Base-by-base conservation (phyloP, 2,797 vertebrate species). In the Melopsittacus undulatus region DNA sequence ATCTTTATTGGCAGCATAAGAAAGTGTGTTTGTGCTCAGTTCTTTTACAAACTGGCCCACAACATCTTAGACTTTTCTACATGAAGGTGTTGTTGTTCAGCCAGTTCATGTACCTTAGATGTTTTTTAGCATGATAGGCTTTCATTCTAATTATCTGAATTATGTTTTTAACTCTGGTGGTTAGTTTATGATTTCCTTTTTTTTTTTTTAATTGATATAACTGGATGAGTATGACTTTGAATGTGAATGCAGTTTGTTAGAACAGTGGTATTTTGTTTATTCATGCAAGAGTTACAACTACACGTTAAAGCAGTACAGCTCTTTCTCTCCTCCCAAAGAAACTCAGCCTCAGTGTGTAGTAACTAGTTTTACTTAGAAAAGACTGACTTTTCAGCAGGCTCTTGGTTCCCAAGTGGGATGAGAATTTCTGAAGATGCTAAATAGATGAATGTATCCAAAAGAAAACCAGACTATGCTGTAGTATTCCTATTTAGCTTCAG, bases 1-100 rank as follows among this genome's bases (percentile, higher is more conserved):
- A 95, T 95, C 87, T 69, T 93, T 91, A 89, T 96, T 94, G 97
- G 97, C 98, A 98, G 72, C 34, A 11, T 12, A 56, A 80, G 84
- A 70, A 75, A 6, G 4, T 56, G 52, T 80, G 32, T 72, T 77
- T 49, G 48, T 84, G 72, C 84, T 89, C 61, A 36, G 23, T 24
- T 87, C 72, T 92, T 74, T 87, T 49, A 26, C 56, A 67, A 61
- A 67, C 61, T 7, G 23, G 21, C 20, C 38, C 22, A 16, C 68
- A 36, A 69, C 27, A 49, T 72, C 51, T 83, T n/a, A 56, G 63
- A 36, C 26, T 66, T 88, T 59, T 56, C 40, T 84, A 38, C 21
- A 7, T 11, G 17, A 61, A 29, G 8, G 5, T 52, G 32, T 43
- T 48, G 34, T 61, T 91, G 40, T 51, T 83, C 45, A 45, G 30